phyloP scores from a whole-genome alignment of 2,113 vertebrate genomes.

The Pterophyllum scalare region DNA sequence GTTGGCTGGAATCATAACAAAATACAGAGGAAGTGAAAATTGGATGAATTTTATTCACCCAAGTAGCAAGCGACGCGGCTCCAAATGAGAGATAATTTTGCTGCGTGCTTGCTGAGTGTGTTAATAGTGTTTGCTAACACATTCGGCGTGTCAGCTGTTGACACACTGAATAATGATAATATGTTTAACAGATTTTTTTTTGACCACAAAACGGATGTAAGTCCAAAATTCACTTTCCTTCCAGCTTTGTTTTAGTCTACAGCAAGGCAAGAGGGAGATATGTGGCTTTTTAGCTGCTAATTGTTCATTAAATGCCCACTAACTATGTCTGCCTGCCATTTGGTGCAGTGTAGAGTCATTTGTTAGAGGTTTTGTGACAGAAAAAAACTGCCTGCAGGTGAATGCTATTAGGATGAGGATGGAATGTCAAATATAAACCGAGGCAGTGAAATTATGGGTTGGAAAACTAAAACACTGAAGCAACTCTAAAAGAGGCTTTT shows the following conservation, averaged over 20 bases:
- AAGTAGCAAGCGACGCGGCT: neutral
- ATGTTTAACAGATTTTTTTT: slow-evolving; percentile 2
- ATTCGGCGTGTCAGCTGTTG: neutral
- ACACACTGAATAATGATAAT: slow-evolving; percentile 4
- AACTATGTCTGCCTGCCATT: neutral
- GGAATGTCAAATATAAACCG: neutral
- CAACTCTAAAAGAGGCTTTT: neutral
- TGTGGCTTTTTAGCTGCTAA: neutral
- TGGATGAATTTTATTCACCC: neutral
- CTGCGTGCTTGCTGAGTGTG: slow-evolving; percentile 5
- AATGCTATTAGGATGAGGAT: neutral
- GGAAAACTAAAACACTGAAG: neutral
- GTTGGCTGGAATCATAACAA: neutral
- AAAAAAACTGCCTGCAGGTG: neutral
- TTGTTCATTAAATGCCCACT: neutral
- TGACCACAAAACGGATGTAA: neutral
- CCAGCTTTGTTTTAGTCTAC: neutral
- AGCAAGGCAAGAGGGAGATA: neutral
- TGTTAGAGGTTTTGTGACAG: neutral
- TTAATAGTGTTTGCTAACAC: slow-evolving; percentile 11
- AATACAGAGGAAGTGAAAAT: neutral
- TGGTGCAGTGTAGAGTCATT: neutral
- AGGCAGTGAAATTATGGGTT: neutral
- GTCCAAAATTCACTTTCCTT: neutral
- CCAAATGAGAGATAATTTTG: slow-evolving; percentile 14